These are phyloP conservation scores for Danio kyathit DNA, from an alignment of 2,797 vertebrate genomes.

Conservation along the genomic window DNA sequence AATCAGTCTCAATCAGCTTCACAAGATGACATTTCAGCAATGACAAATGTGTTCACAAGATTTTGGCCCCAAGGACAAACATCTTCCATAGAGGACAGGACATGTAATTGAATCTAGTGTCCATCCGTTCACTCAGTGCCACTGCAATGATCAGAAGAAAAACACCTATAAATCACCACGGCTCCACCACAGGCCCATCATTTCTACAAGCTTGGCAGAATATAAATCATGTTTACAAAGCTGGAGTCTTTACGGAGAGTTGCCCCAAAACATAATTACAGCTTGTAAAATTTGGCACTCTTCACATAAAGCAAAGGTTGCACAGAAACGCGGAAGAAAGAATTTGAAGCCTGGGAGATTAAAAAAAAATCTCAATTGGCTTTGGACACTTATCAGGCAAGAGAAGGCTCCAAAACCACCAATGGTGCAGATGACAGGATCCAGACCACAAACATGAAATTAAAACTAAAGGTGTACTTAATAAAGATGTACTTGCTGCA, in stretches of 20 bases:
- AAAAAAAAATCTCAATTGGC: not conserved
- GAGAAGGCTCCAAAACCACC: too few relatives aligned
- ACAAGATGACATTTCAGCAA: slow-evolving; percentile 28
- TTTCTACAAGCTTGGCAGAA: slow-evolving; percentile 56
- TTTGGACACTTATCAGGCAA: not conserved
- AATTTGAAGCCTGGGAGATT: not conserved
- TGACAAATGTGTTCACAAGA: not conserved
- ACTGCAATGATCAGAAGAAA: slow-evolving; percentile 48
- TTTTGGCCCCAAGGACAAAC: slow-evolving; percentile 22
- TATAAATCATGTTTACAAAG: slow-evolving; percentile 63
- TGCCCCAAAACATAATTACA: slow-evolving; percentile 45
- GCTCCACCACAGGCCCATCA: slow-evolving; percentile 42
- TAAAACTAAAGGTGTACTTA: too few relatives aligned
- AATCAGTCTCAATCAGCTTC: not conserved
- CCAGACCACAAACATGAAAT: too few relatives aligned
- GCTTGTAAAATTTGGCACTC: slow-evolving; percentile 18
- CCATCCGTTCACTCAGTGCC: slow-evolving; percentile 43
- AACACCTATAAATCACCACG: slow-evolving; percentile 54
- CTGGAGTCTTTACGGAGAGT: slow-evolving; percentile 41
- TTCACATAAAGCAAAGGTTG: not conserved
- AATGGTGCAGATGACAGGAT: too few relatives aligned
- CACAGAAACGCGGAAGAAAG: not conserved
- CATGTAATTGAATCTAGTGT: slow-evolving; percentile 43
- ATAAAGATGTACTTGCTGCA: too few relatives aligned
- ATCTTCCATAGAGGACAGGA: slow-evolving; percentile 33